Evolutionary conservation across 64 coral and sea anemone genomes (phyloP).

Genomic region (Acropora yongei): DNA sequence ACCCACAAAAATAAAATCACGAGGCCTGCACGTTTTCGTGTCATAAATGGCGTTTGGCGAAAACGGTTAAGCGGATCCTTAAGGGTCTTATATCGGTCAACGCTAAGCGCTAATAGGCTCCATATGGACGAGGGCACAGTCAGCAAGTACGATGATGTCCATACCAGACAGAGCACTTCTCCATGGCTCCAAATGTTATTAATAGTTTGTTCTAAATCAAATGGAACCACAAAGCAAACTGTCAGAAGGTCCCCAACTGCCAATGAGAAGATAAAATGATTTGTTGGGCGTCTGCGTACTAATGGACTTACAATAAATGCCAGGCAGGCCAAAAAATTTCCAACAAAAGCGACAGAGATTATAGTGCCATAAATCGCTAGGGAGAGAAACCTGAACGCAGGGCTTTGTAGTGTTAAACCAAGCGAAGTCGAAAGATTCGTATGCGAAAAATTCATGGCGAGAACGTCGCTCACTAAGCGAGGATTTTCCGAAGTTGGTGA

Average conservation of each 20-base stretch:
- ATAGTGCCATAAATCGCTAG: slow-evolving; percentile 9
- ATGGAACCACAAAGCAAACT: slow-evolving; percentile 41
- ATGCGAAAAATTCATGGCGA: slow-evolving; percentile 16
- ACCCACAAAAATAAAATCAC: slow-evolving; percentile 64
- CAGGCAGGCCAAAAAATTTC: slow-evolving; percentile 46
- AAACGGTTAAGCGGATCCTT: slow-evolving; percentile 84
- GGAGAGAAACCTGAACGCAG: slow-evolving; percentile 4
- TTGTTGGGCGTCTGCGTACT: slow-evolving; percentile 44
- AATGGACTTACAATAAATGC: slow-evolving; percentile 42
- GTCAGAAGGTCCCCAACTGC: slow-evolving; percentile 60
- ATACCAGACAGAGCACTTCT: slow-evolving; percentile 51
- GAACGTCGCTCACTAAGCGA: background rate
- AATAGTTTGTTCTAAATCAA: slow-evolving; percentile 82
- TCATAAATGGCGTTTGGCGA: slow-evolving; percentile 80
- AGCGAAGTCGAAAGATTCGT: background rate
- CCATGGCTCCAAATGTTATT: slow-evolving; percentile 77
- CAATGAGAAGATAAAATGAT: slow-evolving; percentile 68
- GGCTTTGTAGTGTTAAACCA: background rate
- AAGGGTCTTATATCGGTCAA: slow-evolving; percentile 85
- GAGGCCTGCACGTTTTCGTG: slow-evolving; percentile 67
- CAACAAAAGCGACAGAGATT: slow-evolving; percentile 8
- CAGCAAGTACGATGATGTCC: slow-evolving; percentile 83
- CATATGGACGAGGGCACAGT: slow-evolving; percentile 85
- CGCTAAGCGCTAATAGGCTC: slow-evolving; percentile 87
- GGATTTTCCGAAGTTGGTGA: background rate